Evolutionary conservation across 2,888 invertebrate species (phyloP).

Genomic region (Hyppa rectilinea): DNA sequence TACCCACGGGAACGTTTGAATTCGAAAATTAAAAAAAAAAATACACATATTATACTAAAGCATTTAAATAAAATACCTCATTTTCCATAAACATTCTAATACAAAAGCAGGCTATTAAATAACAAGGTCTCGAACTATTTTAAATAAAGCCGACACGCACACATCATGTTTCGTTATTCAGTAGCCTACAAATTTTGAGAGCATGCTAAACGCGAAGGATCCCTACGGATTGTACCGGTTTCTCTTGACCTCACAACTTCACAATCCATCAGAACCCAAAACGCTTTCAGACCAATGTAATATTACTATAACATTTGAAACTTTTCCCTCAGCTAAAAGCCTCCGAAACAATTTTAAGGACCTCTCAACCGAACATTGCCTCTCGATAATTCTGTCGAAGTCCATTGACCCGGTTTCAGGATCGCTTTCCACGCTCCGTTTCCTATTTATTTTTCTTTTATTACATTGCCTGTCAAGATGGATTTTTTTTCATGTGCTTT

Average conservation of each 20-base stretch:
- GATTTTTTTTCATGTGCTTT: constrained; percentile 58
- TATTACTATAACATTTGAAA: constrained; percentile 30
- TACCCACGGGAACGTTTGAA: neutral
- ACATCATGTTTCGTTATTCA: constrained; percentile 29
- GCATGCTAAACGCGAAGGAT: constrained; percentile 27
- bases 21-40: too few species aligned
- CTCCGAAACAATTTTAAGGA: constrained; percentile 39
- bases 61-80: constrained; percentile 15
- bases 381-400: constrained; percentile 50
- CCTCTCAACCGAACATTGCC: constrained; percentile 24
- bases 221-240: constrained; percentile 12
- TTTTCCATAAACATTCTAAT: constrained; percentile 27
- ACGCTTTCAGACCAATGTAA: constrained; percentile 32
- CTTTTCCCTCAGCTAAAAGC: constrained; percentile 20
- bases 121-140: constrained; percentile 49
- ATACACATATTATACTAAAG: constrained; percentile 4
- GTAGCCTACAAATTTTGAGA: constrained; percentile 25
- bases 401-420: constrained; percentile 59
- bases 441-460: constrained; percentile 63
- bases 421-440: constrained; percentile 55
- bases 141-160: constrained; percentile 32
- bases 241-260: constrained; percentile 30
- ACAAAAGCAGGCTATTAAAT: constrained; percentile 28
- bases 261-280: constrained; percentile 14
- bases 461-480: constrained; percentile 52